phyloP scores from a whole-genome alignment of 2,888 invertebrate genomes.

The Orchesellides sinensis region DNA sequence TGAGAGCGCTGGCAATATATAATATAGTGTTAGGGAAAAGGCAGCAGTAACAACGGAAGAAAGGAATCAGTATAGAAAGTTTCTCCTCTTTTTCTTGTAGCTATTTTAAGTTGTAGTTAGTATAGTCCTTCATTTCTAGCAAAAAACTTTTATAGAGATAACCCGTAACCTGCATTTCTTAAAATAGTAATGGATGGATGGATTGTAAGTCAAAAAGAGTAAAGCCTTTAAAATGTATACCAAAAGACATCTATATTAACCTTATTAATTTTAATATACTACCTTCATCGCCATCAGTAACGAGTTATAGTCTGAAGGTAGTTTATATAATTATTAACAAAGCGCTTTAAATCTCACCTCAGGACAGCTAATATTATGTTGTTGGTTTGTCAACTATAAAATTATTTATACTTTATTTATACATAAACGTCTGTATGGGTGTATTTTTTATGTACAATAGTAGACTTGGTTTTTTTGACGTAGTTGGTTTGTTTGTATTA shows the following conservation, averaged over 20 bases:
- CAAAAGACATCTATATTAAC: not conserved
- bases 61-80: conserved; percentile 4
- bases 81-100: conserved; percentile 18
- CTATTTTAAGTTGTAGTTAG: not conserved
- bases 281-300: conserved; percentile 1
- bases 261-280: not conserved
- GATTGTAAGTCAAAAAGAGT: conserved; percentile 48
- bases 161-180: conserved; percentile 9
- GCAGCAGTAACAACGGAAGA: conserved; percentile 24
- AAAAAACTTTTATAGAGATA: not conserved
- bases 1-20: too few species aligned
- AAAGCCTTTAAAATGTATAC: conserved; percentile 36
- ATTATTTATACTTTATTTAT: not conserved
- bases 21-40: conserved; percentile 19
- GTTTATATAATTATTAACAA: conserved; percentile 56
- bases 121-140: not conserved
- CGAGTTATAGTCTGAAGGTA: conserved; percentile 12
- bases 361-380: conserved; percentile 43
- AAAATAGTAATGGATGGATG: conserved; percentile 60
- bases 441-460: conserved; percentile 18
- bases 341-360: conserved; percentile 67
- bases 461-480: too few species aligned
- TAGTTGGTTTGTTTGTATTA: conserved; percentile 5
- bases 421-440: conserved; percentile 10
- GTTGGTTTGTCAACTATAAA: conserved; percentile 1